Evolutionary conservation across 2,888 invertebrate species (phyloP), one percentile per base, ranked within the genome.

Genomic region (Carpatolechia fugitivella): DNA sequence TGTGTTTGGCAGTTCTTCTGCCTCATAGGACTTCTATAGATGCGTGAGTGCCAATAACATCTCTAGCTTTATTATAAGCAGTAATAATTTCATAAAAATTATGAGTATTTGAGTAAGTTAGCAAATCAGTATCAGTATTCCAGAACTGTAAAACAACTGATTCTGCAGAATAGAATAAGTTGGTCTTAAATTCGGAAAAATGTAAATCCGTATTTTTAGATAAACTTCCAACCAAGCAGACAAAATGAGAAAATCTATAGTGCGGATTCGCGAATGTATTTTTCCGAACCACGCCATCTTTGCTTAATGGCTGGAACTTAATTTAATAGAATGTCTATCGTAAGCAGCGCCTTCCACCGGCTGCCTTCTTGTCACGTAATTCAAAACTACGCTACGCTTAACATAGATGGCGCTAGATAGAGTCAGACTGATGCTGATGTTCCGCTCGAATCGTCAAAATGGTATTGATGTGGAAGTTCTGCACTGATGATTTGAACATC

Each of bases 21-120:
- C 94, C 95, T 51, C 95, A 96, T 70, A 87, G 92, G 64, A 94
- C 94, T 29, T 94, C 96, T 33, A 85, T 96, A 38, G 96, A 96
- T 75, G 95, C 95, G 96, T 95, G 81, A 80, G 91, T 83, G 16
- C 18, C 40, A 8, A 6, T 16, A 14, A 20, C 2, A 11, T n/a
- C 41, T 4, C 10, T 2, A 41, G 20, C 13, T 40, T 2, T 16
- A 14, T 16, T 2, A n/a, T 13, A 36, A 13, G 13, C 11, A 36
- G 3, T 13, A 36, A 36, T n/a, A 36, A 13, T 36, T 36, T 13
- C 1, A 36, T n/a, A n/a, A n/a, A n/a, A n/a, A n/a, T n/a, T n/a
- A n/a, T n/a, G n/a, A n/a, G n/a, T n/a, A n/a, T n/a, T n/a, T n/a
- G n/a, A n/a, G n/a, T n/a, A n/a, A n/a, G n/a, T n/a, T n/a, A n/a